Percentiles rank a stretch among this genome's conserved stretches.
phyloP scores from a whole-genome alignment of 2,888 invertebrate genomes.

The Drosophila multiciliata region DNA sequence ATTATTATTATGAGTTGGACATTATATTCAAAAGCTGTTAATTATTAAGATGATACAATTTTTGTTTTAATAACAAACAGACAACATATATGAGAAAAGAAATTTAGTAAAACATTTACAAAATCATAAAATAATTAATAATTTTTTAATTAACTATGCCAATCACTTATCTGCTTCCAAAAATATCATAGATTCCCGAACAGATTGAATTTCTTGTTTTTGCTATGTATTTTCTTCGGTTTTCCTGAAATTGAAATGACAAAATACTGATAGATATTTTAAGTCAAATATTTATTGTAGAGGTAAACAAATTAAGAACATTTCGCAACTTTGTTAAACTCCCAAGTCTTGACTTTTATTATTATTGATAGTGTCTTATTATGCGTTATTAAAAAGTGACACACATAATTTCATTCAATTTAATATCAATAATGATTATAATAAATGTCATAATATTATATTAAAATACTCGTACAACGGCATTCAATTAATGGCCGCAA shows the following conservation, averaged over 20 bases:
- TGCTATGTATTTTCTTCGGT: not conserved
- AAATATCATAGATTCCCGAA: too few relatives aligned
- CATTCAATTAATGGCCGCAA: conserved; percentile 37
- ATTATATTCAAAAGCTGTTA: not conserved
- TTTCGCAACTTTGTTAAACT: not conserved
- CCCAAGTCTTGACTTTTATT: not conserved
- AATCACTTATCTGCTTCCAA: not conserved
- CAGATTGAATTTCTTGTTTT: not conserved
- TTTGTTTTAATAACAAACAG: not conserved
- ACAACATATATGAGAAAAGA: not conserved
- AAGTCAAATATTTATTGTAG: not conserved
- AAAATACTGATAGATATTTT: not conserved
- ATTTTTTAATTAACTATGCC: not conserved
- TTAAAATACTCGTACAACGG: conserved; percentile 24
- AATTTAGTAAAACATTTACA: not conserved
- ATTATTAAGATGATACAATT: not conserved
- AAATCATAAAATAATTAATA: not conserved
- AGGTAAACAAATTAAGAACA: not conserved
- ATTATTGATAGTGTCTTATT: not conserved
- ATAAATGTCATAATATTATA: conserved; percentile 33
- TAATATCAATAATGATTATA: conserved; percentile 27
- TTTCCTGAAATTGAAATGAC: not conserved
- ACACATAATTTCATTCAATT: conserved; percentile 4
- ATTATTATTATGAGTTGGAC: not conserved
- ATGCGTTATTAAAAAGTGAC: not conserved